Percentiles rank a stretch among this genome's conserved stretches.
Conservation (phyloP, 2,888 invertebrate species). For the Hyppa rectilinea region DNA sequence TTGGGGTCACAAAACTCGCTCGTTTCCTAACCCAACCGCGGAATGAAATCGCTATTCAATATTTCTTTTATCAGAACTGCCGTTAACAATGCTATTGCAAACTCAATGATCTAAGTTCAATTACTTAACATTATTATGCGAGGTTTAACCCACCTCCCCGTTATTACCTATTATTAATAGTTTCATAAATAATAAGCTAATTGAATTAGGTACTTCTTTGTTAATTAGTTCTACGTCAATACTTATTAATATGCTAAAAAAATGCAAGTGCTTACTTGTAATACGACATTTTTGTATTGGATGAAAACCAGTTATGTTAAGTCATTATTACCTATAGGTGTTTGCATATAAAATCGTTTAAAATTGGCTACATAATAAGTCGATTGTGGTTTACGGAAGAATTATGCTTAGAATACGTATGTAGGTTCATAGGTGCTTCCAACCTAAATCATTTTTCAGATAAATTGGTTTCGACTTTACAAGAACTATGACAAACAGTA, state of each 20-base stretch:
- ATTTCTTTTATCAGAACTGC: conserved; percentile 36
- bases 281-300: conserved; percentile 27
- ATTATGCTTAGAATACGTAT: not conserved
- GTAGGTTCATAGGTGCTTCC: too few relatives aligned
- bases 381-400: conserved; percentile 5
- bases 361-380: conserved; percentile 16
- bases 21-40: conserved; percentile 26
- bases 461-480: not conserved
- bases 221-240: conserved; percentile 24
- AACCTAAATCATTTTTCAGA: not conserved
- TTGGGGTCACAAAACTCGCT: not conserved
- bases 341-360: conserved; percentile 22
- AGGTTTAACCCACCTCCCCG: conserved; percentile 7
- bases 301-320: conserved; percentile 41
- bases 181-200: conserved; percentile 7
- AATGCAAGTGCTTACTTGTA: conserved; percentile 13
- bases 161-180: conserved; percentile 4
- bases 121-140: conserved; percentile 38
- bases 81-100: conserved; percentile 36
- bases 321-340: not conserved
- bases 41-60: conserved; percentile 17
- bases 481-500: too few relatives aligned
- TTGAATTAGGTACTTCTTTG: conserved; percentile 14
- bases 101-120: conserved; percentile 28
- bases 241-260: conserved; percentile 31